A percentile compares a stretch with the other conserved stretches of the same genome.
Evolutionary conservation across 2,888 invertebrate genomes (phyloP).

Genomic region (Hoplodrina ambigua): DNA sequence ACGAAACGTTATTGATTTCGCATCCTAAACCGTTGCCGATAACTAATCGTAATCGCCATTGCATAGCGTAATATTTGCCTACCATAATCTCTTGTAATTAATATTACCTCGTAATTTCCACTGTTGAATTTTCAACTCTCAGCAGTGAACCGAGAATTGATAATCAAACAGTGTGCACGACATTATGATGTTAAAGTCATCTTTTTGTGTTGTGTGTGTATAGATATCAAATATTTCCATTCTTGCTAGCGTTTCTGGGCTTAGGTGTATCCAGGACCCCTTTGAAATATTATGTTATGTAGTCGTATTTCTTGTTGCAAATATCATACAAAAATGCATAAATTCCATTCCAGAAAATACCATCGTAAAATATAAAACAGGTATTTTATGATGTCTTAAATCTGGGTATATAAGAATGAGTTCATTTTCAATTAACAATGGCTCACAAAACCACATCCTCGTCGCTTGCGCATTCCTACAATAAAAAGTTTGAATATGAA

Average conservation of each 20-base stretch:
- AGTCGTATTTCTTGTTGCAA: background rate
- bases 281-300: background rate
- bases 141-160: no score
- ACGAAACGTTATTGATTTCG: background rate
- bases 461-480: slow-evolving; percentile 30
- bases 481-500: slow-evolving; percentile 5
- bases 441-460: background rate
- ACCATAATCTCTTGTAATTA: no score
- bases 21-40: no score
- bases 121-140: no score
- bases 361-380: slow-evolving; percentile 29
- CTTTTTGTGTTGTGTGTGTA: background rate
- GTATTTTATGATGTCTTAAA: slow-evolving; percentile 32
- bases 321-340: background rate
- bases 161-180: background rate
- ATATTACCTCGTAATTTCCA: no score
- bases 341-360: slow-evolving; percentile 1
- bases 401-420: slow-evolving; percentile 1
- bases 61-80: background rate
- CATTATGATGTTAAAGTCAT: no score
- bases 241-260: background rate
- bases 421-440: slow-evolving; percentile 5
- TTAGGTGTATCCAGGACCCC: background rate
- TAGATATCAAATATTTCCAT: no score
- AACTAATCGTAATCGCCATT: background rate